Conservation (phyloP, 2,113 vertebrate genomes). For the Tupaia chinensis region DNA sequence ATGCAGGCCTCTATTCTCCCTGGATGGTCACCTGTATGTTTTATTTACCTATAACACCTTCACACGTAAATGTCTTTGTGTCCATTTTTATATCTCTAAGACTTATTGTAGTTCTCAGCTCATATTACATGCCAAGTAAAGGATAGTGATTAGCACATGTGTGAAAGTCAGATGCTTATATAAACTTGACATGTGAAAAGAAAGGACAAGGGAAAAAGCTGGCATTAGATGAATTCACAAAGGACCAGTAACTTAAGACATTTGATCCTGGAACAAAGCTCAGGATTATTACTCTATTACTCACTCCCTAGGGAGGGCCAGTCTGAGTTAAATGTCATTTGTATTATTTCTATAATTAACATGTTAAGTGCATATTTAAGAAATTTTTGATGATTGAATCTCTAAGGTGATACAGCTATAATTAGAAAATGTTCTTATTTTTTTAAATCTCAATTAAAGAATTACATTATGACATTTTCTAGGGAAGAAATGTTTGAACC, state of each 20-base stretch:
- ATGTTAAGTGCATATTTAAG: conserved; percentile 36
- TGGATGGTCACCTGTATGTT: not conserved
- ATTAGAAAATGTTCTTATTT: not conserved
- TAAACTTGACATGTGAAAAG: not conserved
- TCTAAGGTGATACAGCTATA: not conserved
- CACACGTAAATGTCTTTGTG: not conserved
- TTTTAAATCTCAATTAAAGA: not conserved
- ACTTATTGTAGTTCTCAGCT: not conserved
- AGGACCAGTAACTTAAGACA: not conserved
- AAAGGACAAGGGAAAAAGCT: not conserved
- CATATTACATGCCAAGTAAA: not conserved
- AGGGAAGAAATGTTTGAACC: not conserved
- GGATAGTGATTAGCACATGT: not conserved
- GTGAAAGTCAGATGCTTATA: not conserved
- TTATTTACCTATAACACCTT: not conserved
- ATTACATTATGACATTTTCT: not conserved
- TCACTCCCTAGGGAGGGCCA: not conserved
- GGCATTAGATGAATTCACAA: not conserved
- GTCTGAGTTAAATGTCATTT: not conserved
- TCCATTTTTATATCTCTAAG: not conserved
- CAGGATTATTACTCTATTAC: not conserved
- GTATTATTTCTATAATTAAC: conserved; percentile 6
- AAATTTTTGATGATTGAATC: not conserved
- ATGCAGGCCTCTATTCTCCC: not conserved
- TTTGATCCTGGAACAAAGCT: conserved; percentile 18